A percentile compares a stretch with the other conserved stretches of the same genome.
phyloP scores from a whole-genome alignment of 2,113 vertebrate species.

The Sphyrna mokarran region DNA sequence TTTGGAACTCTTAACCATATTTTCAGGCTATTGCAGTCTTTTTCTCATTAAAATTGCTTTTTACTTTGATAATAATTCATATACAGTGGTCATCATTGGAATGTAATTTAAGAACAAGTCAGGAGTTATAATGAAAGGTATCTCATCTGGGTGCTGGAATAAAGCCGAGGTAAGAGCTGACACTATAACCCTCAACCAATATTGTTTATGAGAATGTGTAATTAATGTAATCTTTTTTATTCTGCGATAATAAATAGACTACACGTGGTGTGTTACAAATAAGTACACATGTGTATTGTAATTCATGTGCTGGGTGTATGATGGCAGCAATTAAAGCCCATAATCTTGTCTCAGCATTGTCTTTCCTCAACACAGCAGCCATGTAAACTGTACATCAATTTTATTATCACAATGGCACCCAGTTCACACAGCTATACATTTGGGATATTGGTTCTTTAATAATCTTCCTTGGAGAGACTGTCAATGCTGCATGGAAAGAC shows the following conservation, averaged over 20 bases:
- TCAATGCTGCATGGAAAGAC: background rate
- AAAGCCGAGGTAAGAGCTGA: slow-evolving; percentile 2
- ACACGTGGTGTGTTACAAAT: slow-evolving; percentile 21
- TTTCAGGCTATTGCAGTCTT: background rate
- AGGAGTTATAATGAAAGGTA: slow-evolving; percentile 2
- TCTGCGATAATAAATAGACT: slow-evolving; percentile 20
- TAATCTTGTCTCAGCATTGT: slow-evolving; percentile 8
- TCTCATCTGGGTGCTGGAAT: background rate
- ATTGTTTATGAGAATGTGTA: background rate
- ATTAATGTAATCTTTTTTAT: slow-evolving; percentile 27
- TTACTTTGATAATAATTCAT: background rate
- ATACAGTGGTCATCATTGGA: background rate
- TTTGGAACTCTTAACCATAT: background rate
- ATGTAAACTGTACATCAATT: slow-evolving; percentile 33
- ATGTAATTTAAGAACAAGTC: background rate
- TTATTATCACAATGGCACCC: slow-evolving; percentile 12
- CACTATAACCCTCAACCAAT: background rate
- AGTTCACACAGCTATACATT: background rate
- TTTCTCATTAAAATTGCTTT: slow-evolving; percentile 8
- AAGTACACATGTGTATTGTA: slow-evolving; percentile 36
- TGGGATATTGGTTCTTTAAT: slow-evolving; percentile 22
- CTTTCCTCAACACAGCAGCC: slow-evolving; percentile 10
- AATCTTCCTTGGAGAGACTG: background rate
- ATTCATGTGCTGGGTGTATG: slow-evolving; percentile 17
- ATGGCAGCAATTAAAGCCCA: slow-evolving; percentile 26